phyloP scores from a whole-genome alignment of 2,888 invertebrate species.

The Troides aeacus region DNA sequence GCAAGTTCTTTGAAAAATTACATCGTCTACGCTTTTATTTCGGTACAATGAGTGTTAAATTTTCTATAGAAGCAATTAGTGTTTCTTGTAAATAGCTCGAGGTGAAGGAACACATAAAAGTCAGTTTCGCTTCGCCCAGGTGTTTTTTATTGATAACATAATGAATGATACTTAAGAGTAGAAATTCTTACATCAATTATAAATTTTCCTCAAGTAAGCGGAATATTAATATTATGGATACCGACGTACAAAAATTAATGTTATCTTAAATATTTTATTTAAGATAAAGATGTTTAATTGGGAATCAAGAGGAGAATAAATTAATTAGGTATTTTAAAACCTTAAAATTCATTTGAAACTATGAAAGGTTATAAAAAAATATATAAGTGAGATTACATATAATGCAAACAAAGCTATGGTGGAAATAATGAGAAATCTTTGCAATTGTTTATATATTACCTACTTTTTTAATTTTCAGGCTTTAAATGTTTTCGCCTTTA shows the following conservation, averaged over 20 bases:
- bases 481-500: not conserved
- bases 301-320: no score
- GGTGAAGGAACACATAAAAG: not conserved
- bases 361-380: no score
- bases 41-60: conserved; percentile 7
- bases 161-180: not conserved
- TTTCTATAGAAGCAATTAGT: conserved; percentile 11
- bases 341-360: no score
- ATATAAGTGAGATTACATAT: no score
- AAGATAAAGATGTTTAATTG: no score
- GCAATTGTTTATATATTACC: no score
- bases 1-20: no score
- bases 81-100: conserved; percentile 2
- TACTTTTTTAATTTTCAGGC: not conserved
- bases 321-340: no score
- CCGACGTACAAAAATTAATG: no score
- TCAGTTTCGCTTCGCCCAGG: conserved; percentile 1
- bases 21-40: conserved; percentile 33
- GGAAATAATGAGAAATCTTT: no score
- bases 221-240: not conserved
- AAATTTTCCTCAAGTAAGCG: not conserved
- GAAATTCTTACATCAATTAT: not conserved
- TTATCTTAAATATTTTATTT: no score
- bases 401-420: no score
- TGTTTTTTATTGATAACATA: not conserved